Percentiles rank a stretch among this genome's conserved stretches.
phyloP scores from a whole-genome alignment of 2,113 vertebrate species.

The Bufo gargarizans region DNA sequence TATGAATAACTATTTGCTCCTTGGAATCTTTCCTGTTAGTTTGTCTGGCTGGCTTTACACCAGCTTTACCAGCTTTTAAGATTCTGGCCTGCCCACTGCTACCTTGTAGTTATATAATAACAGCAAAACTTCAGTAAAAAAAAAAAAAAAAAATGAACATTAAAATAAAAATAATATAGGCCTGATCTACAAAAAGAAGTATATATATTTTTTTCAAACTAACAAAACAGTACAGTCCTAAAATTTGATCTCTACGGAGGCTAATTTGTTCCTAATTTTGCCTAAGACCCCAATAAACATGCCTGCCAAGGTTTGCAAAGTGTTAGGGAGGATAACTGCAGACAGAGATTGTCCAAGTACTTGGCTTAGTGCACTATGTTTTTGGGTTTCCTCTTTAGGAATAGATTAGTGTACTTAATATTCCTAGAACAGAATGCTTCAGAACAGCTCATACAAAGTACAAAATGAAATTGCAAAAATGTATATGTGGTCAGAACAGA shows the following conservation, averaged over 20 bases:
- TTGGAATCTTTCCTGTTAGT: background rate
- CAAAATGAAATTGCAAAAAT: background rate
- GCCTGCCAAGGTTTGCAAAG: conserved; percentile 64
- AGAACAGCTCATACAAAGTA: conserved; percentile 11
- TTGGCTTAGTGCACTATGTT: conserved; percentile 59
- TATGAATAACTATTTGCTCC: background rate
- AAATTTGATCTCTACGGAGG: conserved; percentile 63
- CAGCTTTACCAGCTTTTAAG: background rate
- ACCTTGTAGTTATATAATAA: background rate
- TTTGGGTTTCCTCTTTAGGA: conserved; percentile 28
- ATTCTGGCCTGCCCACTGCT: background rate
- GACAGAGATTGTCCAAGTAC: conserved; percentile 63
- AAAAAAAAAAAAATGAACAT: background rate
- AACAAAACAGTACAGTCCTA: conserved; percentile 60
- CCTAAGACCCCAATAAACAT: conserved; percentile 69
- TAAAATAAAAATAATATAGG: background rate
- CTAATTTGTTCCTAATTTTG: conserved; percentile 72
- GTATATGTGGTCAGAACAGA: background rate
- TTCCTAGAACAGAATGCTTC: conserved; percentile 43
- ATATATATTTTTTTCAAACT: conserved; percentile 62
- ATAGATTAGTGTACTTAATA: conserved; percentile 25
- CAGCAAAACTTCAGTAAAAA: background rate
- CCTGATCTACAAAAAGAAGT: background rate
- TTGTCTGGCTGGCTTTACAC: background rate
- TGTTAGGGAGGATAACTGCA: conserved; percentile 62